Evolutionary conservation across 2,888 invertebrate species (phyloP).

Genomic region (Celastrina argiolus): DNA sequence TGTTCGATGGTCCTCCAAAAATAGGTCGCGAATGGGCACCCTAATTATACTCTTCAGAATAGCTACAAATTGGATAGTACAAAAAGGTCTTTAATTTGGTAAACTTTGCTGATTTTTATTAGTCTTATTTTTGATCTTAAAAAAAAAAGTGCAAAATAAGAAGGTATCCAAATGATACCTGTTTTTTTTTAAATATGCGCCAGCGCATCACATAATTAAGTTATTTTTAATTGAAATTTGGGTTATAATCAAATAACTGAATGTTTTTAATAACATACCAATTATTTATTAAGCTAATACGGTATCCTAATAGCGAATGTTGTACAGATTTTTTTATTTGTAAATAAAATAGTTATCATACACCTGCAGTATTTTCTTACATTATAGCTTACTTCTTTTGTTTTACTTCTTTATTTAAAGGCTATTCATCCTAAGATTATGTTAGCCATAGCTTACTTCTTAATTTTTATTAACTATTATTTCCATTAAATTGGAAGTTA

Average conservation of each 20-base stretch:
- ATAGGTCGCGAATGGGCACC: too few species aligned
- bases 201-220: neutral
- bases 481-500: too few species aligned
- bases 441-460: too few species aligned
- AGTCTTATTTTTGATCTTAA: neutral
- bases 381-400: too few species aligned
- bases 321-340: slow-evolving; percentile 23
- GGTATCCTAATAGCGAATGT: slow-evolving; percentile 9
- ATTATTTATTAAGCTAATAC: slow-evolving; percentile 17
- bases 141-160: neutral
- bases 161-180: neutral
- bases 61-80: neutral
- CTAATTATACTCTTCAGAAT: neutral
- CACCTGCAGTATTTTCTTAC: neutral
- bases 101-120: neutral
- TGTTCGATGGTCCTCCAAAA: too few species aligned
- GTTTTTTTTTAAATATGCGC: neutral
- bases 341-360: slow-evolving; percentile 21
- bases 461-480: too few species aligned
- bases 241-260: neutral
- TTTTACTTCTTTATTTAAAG: too few species aligned
- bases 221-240: neutral
- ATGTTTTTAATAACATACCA: slow-evolving; percentile 10
- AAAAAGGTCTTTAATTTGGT: neutral
- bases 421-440: too few species aligned